Evolutionary conservation across 2,888 invertebrate genomes (phyloP), one percentile per base, ranked within the genome.

Genomic region (Amiota communis): DNA sequence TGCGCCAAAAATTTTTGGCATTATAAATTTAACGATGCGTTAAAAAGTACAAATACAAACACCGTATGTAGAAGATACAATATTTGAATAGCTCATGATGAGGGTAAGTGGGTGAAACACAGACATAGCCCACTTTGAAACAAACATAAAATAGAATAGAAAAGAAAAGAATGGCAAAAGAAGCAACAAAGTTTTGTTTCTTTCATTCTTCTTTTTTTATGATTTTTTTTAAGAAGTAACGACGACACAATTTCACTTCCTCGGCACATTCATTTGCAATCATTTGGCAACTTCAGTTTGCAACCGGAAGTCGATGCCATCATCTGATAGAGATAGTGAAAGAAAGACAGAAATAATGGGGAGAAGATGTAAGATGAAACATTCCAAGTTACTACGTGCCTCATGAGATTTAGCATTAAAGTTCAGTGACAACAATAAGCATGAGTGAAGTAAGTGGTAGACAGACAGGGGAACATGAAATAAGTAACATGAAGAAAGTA

Each of bases 11-110:
- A 72, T 77, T 74, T 74, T 70, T 73, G 36, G 75, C 73, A 75
- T 82, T 77, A 83, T 82, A 84, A 85, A 83, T 84, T 85, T 81
- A 82, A 85, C 82, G 84, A 82, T 79, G 83, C 83, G 83, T 83
- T 81, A 68, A 77, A 79, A 68, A 68, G 59, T 64, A 56, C 64
- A 64, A 56, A 59, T 48, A 72, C 46, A 65, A 63, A 46, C 12
- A 49, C 12, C 8, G 36, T 36, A 6, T 36, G 36, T 36, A 36
- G 36, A 36, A 36, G 36, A 36, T 6, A 36, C 36, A 36, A 36
- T 36, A 36, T 36, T 36, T 36, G 36, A 6, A 36, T 36, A 36
- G 36, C 2, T 6, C 3, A 6, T 6, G 2, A 36, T 2, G 3
- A 6, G 36, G 6, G 36, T 1, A 36, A 36, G 36, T 36, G 36